Evolutionary conservation across 2,797 vertebrate genomes (phyloP).

Genomic region (Eremophila alpestris): DNA sequence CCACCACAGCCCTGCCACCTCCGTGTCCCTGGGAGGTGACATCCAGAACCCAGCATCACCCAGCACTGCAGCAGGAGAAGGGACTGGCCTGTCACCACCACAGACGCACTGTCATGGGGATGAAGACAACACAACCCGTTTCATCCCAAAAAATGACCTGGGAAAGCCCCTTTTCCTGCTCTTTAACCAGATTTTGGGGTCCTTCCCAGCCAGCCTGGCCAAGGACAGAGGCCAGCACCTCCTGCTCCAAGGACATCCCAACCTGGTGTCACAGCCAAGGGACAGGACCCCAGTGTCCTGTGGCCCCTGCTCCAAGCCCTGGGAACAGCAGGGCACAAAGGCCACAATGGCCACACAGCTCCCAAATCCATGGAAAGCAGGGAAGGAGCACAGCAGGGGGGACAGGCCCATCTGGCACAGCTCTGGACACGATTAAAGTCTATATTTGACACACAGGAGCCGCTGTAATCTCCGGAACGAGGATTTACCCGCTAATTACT

Average conservation of each 20-base stretch:
- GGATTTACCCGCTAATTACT: neutral
- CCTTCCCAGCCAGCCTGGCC: neutral
- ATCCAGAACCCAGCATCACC: neutral
- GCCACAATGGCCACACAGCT: neutral
- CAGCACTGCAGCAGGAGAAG: neutral
- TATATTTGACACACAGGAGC: neutral
- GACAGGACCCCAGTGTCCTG: neutral
- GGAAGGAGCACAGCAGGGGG: neutral
- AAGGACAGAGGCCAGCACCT: neutral
- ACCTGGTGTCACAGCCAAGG: neutral
- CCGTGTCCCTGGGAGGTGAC: neutral
- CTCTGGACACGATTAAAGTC: neutral
- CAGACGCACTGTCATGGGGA: accelerated
- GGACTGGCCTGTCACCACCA: neutral
- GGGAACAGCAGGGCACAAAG: neutral
- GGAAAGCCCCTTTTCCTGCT: neutral
- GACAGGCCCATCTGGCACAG: neutral
- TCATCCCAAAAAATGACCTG: neutral
- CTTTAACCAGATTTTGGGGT: neutral
- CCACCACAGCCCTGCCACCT: neutral
- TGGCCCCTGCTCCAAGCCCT: neutral
- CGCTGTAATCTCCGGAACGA: neutral
- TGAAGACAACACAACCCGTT: neutral
- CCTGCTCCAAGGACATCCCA: neutral
- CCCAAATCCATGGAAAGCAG: neutral